Conservation (phyloP, 2,888 invertebrate genomes). For the Himalopsyche anomala region DNA sequence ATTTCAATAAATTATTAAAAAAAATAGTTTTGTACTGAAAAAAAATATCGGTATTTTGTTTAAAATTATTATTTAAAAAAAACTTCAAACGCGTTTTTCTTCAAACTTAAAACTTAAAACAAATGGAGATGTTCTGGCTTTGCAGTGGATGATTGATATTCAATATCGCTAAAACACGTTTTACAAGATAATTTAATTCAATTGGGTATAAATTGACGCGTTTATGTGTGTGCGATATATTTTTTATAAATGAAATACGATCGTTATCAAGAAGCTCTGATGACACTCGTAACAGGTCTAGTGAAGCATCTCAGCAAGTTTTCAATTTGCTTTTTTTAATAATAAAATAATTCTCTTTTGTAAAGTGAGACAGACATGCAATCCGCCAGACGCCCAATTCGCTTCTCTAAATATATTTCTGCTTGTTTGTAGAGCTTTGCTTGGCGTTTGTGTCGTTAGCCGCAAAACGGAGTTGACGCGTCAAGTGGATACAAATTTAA, state of each 20-base stretch:
- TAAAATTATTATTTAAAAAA: too few species aligned
- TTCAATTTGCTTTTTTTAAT: neutral
- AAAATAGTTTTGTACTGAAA: too few species aligned
- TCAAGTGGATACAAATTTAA: neutral
- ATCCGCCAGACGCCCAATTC: slow-evolving; percentile 4
- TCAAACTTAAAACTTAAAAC: too few species aligned
- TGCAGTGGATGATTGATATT: too few species aligned
- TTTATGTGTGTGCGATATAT: neutral
- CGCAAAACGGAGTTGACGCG: neutral
- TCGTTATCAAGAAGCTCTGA: neutral
- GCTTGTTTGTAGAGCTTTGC: neutral
- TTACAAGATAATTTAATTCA: neutral
- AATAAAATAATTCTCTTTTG: neutral
- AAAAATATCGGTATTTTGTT: too few species aligned
- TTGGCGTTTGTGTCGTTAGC: neutral
- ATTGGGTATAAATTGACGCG: neutral
- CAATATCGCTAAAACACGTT: neutral
- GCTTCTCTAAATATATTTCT: neutral
- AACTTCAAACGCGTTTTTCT: too few species aligned
- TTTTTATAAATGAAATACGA: neutral
- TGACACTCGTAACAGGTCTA: slow-evolving; percentile 3
- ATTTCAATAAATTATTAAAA: too few species aligned
- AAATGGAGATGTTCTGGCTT: too few species aligned
- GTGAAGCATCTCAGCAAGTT: neutral
- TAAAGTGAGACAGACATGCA: neutral